Conservation (phyloP, 2,888 invertebrate genomes). For the Cylloceria caligata region DNA sequence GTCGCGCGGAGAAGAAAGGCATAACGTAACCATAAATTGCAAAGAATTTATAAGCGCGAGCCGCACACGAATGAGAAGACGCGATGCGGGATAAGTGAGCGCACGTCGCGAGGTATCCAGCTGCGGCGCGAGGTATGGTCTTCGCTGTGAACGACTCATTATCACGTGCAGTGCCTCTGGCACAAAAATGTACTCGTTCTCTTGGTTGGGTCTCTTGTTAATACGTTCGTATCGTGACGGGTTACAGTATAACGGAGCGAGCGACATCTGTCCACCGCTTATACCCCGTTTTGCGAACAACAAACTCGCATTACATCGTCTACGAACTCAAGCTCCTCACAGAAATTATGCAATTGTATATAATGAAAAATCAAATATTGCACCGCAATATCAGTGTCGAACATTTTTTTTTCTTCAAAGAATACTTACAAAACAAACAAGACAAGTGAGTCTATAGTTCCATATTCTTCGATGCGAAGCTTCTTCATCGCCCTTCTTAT, state of each 20-base stretch:
- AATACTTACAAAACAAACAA: too few species aligned
- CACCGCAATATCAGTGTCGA: not conserved
- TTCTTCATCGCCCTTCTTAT: too few species aligned
- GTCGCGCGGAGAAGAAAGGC: conserved; percentile 7
- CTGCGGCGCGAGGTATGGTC: conserved; percentile 40
- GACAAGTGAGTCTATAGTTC: too few species aligned
- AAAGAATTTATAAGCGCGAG: conserved; percentile 31
- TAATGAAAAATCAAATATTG: not conserved
- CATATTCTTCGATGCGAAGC: too few species aligned
- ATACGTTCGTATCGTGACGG: conserved; percentile 32
- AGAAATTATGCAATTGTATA: not conserved
- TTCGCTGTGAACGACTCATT: conserved; percentile 45
- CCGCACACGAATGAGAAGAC: conserved; percentile 10
- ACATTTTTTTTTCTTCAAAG: not conserved
- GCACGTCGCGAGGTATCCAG: conserved; percentile 45
- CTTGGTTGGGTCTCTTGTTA: conserved; percentile 29
- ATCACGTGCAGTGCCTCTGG: conserved; percentile 51
- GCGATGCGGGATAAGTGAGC: conserved; percentile 6
- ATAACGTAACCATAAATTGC: conserved; percentile 19
- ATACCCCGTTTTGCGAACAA: conserved; percentile 18
- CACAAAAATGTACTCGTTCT: conserved; percentile 21
- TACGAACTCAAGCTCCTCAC: not conserved
- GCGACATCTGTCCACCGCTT: conserved; percentile 38
- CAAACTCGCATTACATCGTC: conserved; percentile 24
- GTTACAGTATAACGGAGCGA: conserved; percentile 42